phyloP scores from a whole-genome alignment of 2,797 vertebrate genomes.

The Borostomias antarcticus region DNA sequence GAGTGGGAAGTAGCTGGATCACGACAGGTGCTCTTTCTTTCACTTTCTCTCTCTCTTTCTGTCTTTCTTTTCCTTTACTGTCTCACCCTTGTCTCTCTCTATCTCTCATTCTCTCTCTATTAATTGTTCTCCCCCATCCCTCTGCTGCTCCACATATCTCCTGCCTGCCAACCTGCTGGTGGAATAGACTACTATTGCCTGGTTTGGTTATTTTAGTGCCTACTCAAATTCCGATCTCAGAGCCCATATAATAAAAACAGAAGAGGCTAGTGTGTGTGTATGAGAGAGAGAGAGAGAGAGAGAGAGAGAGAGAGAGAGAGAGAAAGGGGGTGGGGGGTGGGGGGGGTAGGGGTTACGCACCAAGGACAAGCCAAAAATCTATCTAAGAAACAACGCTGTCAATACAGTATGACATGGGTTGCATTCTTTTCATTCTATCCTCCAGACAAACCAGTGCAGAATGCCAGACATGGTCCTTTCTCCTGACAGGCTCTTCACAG shows the following conservation, averaged over 20 bases:
- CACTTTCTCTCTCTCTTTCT: not conserved
- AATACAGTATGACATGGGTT: not conserved
- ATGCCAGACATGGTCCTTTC: conserved; percentile 15
- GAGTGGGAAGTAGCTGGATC: conserved; percentile 25
- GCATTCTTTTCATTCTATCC: not conserved
- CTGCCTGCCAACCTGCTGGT: not conserved
- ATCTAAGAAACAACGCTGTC: not conserved
- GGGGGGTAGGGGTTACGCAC: not conserved
- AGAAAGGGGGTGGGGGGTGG: not conserved
- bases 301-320: not conserved
- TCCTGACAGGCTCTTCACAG: conserved; percentile 24
- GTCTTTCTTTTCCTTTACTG: not conserved
- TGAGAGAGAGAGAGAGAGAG: not conserved
- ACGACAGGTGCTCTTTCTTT: conserved; percentile 26
- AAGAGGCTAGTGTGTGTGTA: not conserved
- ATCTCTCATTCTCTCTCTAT: not conserved
- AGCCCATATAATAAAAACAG: conserved; percentile 45
- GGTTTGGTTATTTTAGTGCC: conserved; percentile 48
- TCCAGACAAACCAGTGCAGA: not conserved
- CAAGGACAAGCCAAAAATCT: not conserved
- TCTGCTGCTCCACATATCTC: not conserved
- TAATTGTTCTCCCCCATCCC: not conserved
- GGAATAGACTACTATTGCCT: conserved; percentile 21
- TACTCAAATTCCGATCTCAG: conserved; percentile 41
- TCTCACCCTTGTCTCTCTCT: not conserved